Conservation (phyloP, 2,797 vertebrate species). For the Lates japonicus region DNA sequence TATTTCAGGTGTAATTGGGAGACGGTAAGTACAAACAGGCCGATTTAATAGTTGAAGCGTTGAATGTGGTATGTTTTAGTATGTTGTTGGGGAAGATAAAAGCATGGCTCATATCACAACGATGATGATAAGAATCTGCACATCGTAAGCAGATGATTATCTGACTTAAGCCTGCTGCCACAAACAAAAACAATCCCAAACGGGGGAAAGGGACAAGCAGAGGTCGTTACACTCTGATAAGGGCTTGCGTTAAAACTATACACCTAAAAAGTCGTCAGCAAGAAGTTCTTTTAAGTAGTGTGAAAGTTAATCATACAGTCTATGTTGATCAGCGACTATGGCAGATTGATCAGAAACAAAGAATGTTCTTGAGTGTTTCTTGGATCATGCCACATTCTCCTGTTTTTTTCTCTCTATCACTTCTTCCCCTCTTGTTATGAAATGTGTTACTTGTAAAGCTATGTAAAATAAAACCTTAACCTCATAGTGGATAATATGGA, state of each 20-base stretch:
- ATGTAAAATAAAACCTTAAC: neutral
- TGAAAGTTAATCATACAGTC: neutral
- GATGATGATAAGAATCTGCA: conserved; percentile 61
- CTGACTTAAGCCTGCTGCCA: conserved; percentile 67
- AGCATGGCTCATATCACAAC: conserved; percentile 44
- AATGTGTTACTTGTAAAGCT: neutral
- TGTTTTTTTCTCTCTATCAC: neutral
- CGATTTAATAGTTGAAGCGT: neutral
- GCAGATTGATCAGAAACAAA: neutral
- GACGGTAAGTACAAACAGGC: neutral
- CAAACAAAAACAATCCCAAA: conserved; percentile 66
- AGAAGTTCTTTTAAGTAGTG: too few species aligned
- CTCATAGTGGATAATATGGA: neutral
- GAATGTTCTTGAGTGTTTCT: neutral
- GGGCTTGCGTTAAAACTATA: neutral
- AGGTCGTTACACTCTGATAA: conserved; percentile 52
- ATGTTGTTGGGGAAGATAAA: conserved; percentile 49
- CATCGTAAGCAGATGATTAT: conserved; percentile 73
- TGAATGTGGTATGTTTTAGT: conserved; percentile 32
- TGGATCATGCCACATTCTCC: neutral
- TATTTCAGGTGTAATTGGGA: neutral
- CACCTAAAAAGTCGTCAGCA: conserved; percentile 9
- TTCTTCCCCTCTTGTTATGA: neutral
- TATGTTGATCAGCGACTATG: neutral
- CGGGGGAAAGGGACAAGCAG: conserved; percentile 47